A percentile compares a stretch with the other conserved stretches of the same genome.
Conservation (phyloP, 2,113 vertebrate genomes). For the Cyanoderma ruficeps region DNA sequence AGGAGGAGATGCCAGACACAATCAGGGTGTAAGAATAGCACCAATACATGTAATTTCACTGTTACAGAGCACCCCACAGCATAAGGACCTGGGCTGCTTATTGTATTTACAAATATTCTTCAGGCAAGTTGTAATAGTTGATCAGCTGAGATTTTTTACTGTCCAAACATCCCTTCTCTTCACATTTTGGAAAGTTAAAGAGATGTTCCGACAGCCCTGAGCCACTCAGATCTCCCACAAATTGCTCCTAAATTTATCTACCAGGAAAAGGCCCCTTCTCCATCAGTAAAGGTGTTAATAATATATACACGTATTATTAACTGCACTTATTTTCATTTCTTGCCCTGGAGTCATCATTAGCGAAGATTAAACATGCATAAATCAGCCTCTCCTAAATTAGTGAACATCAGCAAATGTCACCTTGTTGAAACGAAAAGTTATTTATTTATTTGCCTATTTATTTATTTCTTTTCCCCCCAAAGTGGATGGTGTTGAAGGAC, state of each 20-base stretch:
- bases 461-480: background rate
- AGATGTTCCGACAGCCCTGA: background rate
- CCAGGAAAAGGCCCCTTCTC: conserved; percentile 5
- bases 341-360: conserved; percentile 71
- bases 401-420: conserved; percentile 64
- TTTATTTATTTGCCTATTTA: background rate
- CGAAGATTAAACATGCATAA: conserved; percentile 70
- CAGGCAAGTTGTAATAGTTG: background rate
- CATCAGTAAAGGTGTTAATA: conserved; percentile 67
- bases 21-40: background rate
- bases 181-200: background rate
- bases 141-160: background rate
- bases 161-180: background rate
- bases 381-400: conserved; percentile 53
- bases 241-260: background rate
- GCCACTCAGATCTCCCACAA: background rate
- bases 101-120: background rate
- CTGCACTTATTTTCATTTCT: conserved; percentile 68
- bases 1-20: background rate
- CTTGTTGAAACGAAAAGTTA: conserved; percentile 13
- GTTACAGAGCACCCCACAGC: background rate
- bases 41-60: background rate
- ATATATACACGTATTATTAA: conserved; percentile 65
- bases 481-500: background rate
- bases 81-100: background rate